Evolutionary conservation across 2,113 vertebrate genomes (phyloP).

Genomic region (Pachypanchax playfairii): DNA sequence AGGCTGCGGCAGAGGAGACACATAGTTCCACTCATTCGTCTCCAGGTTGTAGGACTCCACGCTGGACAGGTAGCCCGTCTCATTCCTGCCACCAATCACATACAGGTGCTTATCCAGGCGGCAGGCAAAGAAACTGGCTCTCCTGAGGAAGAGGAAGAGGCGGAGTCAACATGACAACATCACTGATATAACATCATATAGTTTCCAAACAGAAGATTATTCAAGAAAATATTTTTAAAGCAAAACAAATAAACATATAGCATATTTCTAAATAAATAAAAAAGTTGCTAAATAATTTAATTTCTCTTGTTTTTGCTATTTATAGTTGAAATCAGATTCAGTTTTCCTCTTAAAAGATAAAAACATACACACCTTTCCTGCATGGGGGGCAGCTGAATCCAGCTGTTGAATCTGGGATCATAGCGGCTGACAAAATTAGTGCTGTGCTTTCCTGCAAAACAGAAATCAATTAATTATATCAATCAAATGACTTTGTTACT

Average conservation of each 20-base stretch:
- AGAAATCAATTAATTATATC: slow-evolving; percentile 9
- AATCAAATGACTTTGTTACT: background rate
- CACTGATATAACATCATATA: slow-evolving; percentile 29
- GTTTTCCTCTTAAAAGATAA: background rate
- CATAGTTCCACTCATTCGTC: slow-evolving; percentile 97
- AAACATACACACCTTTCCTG: slow-evolving; percentile 89
- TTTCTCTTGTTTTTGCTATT: background rate
- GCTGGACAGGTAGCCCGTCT: slow-evolving; percentile 96
- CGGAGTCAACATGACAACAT: slow-evolving; percentile 57
- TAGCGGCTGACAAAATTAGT: slow-evolving; percentile 99
- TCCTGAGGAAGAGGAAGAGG: slow-evolving; percentile 80
- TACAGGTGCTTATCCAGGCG: slow-evolving; percentile 96
- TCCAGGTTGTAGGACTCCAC: slow-evolving; percentile 98
- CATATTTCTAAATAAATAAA: no score
- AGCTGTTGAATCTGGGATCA: slow-evolving; percentile 99
- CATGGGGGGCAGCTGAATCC: slow-evolving; percentile 99
- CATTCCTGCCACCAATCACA: slow-evolving; percentile 96
- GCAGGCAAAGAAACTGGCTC: slow-evolving; percentile 99
- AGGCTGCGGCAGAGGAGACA: slow-evolving; percentile 93
- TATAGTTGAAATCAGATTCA: no score
- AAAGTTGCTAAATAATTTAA: background rate
- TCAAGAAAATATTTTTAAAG: background rate
- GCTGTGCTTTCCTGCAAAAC: slow-evolving; percentile 93
- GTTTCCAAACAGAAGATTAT: slow-evolving; percentile 13
- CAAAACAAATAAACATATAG: no score